phyloP scores from a whole-genome alignment of 23 tunicate genomes.

The Styela plicata region DNA sequence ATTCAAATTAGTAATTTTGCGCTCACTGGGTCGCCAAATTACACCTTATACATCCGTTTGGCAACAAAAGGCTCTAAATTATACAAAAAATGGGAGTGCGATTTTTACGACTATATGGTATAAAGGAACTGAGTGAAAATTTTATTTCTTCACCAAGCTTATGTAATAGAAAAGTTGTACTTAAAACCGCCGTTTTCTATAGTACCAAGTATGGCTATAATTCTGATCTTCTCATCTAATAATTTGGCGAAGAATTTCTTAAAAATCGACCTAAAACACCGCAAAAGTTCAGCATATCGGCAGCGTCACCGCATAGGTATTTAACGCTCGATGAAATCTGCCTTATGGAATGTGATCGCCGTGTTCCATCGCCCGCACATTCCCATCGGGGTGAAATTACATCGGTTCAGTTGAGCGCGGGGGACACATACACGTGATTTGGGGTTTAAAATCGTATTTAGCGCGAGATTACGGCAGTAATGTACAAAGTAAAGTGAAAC shows the following conservation, averaged over 20 bases:
- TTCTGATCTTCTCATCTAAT: no score
- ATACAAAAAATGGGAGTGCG: no score
- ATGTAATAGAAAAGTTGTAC: no score
- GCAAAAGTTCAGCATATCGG: not conserved
- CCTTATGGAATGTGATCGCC: not conserved
- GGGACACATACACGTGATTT: not conserved
- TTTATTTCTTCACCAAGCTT: no score
- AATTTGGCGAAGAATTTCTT: no score
- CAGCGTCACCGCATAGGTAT: not conserved
- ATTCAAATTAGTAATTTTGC: not conserved
- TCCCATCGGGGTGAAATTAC: not conserved
- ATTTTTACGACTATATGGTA: no score
- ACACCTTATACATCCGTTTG: not conserved
- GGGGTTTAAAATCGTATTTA: not conserved
- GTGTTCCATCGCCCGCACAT: not conserved
- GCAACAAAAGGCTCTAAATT: no score
- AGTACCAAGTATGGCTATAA: no score
- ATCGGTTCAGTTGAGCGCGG: not conserved
- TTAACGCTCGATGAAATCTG: not conserved
- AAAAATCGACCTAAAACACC: no score
- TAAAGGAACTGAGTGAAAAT: no score
- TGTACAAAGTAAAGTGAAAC: no score
- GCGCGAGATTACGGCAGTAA: not conserved
- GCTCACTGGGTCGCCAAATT: not conserved
- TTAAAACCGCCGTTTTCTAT: no score